These are phyloP conservation scores for Euproctis similis DNA, from an alignment of 2,888 invertebrate genomes.

Conservation along the genomic window DNA sequence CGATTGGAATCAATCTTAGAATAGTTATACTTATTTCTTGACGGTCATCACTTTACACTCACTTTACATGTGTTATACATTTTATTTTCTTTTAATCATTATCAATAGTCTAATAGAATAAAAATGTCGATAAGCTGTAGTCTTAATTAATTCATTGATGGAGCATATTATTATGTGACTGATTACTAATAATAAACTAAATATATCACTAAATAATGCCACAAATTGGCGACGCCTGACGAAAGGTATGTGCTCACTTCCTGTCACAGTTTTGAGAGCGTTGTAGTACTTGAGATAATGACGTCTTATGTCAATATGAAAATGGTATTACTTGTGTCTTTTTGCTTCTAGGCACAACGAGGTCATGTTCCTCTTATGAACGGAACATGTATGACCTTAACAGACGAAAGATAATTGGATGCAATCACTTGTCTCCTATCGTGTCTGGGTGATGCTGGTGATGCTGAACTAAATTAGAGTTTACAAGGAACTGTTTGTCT, in stretches of 20 bases:
- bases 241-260: slow-evolving; percentile 63
- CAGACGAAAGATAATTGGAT: slow-evolving; percentile 60
- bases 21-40: no score
- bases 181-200: no score
- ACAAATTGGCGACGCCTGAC: slow-evolving; percentile 47
- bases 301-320: slow-evolving; percentile 41
- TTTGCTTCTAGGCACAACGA: slow-evolving; percentile 32
- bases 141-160: no score
- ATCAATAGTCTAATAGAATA: no score
- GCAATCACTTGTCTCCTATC: slow-evolving; percentile 35
- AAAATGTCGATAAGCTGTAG: no score
- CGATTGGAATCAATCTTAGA: no score
- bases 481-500: slow-evolving; percentile 16
- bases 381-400: slow-evolving; percentile 62
- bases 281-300: slow-evolving; percentile 34
- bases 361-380: slow-evolving; percentile 50
- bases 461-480: slow-evolving; percentile 18
- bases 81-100: no score
- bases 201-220: background rate
- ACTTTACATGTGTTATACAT: no score
- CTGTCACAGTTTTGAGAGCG: slow-evolving; percentile 65
- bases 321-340: slow-evolving; percentile 35
- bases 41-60: no score
- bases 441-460: slow-evolving; percentile 29
- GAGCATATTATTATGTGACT: no score